Base-by-base conservation (phyloP, 2,797 vertebrate species). In the Hemitrygon akajei region DNA sequence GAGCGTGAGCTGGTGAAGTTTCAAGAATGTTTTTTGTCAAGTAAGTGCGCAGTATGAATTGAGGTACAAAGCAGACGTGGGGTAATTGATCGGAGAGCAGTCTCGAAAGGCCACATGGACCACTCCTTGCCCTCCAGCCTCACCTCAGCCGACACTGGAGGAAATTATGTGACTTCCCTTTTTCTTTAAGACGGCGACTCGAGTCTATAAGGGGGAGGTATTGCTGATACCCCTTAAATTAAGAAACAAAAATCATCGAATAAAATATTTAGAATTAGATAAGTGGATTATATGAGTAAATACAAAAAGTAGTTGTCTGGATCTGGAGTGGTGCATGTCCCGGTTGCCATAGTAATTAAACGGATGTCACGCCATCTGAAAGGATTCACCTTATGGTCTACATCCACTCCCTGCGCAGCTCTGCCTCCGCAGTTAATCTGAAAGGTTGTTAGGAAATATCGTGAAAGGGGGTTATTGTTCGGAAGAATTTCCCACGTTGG, bases 381-480 rank as follows among this genome's bases (percentile, higher is more conserved):
- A 75, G 40, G 91, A 93, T 93, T 75, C 91, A 93, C 81, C 93
- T 75, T 86, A 56, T 94, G 93, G 82, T 40, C 82, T 82, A 56
- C 80, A 94, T 94, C 82, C 93, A 87, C 79, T 87, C 66, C 63
- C 93, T 84, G 40, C 63, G 66, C 81, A 87, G 93, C 93, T 22
- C 82, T 89, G 93, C 82, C 80, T 86, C 81, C 71, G 40, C 91
- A 93, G 91, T 93, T 93, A 93, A 97, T 97, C 96, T 97, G 97
- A 97, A 97, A 95, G 97, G 97, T 97, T 97, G 97, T 97, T 97
- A 97, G 97, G 95, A 76, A 93, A 96, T 95, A 95, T 96, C 96
- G 95, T 98, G 97, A 98, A 98, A 97, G 95, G 96, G 93, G 2
- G 58, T 96, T 96, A 97, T 99, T 99, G 98, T 98, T 95, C 56